Conservation (phyloP, 2,888 invertebrate genomes). For the Griposia aprilina region DNA sequence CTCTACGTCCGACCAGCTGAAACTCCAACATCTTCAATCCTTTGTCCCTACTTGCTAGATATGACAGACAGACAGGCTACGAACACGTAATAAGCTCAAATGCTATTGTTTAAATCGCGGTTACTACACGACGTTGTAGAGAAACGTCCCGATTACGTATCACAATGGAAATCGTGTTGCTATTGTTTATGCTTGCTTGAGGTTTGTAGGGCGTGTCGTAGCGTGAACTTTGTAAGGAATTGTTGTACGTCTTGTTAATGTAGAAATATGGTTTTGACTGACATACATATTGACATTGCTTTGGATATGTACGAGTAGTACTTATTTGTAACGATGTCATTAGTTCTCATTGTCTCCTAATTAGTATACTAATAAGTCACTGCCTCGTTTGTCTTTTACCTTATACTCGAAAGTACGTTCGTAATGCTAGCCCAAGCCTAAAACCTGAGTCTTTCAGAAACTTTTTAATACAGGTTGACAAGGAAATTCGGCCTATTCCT, state of each 20-base stretch:
- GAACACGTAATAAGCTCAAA: slow-evolving; percentile 77
- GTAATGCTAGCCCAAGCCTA: not conserved
- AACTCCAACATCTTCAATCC: slow-evolving; percentile 62
- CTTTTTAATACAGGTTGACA: not conserved
- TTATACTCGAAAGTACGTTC: not conserved
- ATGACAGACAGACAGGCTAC: slow-evolving; percentile 63
- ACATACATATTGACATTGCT: slow-evolving; percentile 15
- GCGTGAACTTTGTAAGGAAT: slow-evolving; percentile 40
- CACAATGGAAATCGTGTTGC: slow-evolving; percentile 63
- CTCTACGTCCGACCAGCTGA: slow-evolving; percentile 39
- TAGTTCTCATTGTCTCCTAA: not conserved
- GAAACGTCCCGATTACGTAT: slow-evolving; percentile 61
- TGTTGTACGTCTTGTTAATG: slow-evolving; percentile 47
- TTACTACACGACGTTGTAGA: slow-evolving; percentile 61
- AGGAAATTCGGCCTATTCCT: too few relatives aligned
- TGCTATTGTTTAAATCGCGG: slow-evolving; percentile 78
- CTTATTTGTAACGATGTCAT: not conserved
- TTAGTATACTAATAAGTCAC: not conserved
- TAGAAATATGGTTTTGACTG: slow-evolving; percentile 34
- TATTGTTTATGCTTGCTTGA: slow-evolving; percentile 60
- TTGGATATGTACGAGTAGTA: not conserved
- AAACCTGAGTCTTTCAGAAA: not conserved
- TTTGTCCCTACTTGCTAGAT: slow-evolving; percentile 64
- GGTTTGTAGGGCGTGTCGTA: slow-evolving; percentile 48
- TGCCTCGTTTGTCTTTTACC: not conserved